phyloP scores from a whole-genome alignment of 1,140 invertebrate genomes.

The Branchinecta lindahli region DNA sequence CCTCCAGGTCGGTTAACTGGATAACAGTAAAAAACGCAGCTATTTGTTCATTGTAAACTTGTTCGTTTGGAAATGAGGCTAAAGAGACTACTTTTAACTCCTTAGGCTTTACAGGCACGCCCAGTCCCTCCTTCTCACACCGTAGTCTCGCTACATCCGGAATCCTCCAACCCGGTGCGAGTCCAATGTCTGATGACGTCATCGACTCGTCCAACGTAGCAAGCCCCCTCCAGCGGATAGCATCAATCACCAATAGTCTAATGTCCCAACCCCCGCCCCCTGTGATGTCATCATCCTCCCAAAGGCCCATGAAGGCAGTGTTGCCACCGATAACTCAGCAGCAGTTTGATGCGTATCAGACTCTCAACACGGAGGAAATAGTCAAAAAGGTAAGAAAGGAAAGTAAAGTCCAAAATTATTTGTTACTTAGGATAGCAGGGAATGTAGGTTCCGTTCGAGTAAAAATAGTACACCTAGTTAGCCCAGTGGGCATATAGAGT shows the following conservation, averaged over 20 bases:
- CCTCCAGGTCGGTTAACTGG: too few species aligned
- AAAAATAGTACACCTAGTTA: too few species aligned
- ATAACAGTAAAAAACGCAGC: too few species aligned
- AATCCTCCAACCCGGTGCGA: slow-evolving; percentile 10
- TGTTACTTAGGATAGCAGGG: slow-evolving; percentile 1
- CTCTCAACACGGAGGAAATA: slow-evolving; percentile 95
- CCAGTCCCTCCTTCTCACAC: not conserved
- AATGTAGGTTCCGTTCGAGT: too few species aligned
- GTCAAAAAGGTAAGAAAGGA: slow-evolving; percentile 58
- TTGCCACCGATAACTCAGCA: slow-evolving; percentile 96
- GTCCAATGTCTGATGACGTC: slow-evolving; percentile 13
- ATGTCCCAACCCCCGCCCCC: slow-evolving; percentile 67
- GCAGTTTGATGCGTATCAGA: slow-evolving; percentile 96
- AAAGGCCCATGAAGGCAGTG: slow-evolving; percentile 82
- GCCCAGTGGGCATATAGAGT: too few species aligned
- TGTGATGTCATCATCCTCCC: slow-evolving; percentile 52
- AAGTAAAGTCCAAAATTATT: slow-evolving; percentile 1
- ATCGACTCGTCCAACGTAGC: slow-evolving; percentile 34
- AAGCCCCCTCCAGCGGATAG: slow-evolving; percentile 89
- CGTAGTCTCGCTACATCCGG: not conserved
- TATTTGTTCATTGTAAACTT: too few species aligned
- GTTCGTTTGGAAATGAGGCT: too few species aligned
- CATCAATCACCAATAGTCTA: slow-evolving; percentile 89
- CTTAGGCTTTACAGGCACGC: not conserved
- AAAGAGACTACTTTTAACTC: not conserved